phyloP scores from a whole-genome alignment of 2,888 invertebrate species.

The Ectemnius continuus region DNA sequence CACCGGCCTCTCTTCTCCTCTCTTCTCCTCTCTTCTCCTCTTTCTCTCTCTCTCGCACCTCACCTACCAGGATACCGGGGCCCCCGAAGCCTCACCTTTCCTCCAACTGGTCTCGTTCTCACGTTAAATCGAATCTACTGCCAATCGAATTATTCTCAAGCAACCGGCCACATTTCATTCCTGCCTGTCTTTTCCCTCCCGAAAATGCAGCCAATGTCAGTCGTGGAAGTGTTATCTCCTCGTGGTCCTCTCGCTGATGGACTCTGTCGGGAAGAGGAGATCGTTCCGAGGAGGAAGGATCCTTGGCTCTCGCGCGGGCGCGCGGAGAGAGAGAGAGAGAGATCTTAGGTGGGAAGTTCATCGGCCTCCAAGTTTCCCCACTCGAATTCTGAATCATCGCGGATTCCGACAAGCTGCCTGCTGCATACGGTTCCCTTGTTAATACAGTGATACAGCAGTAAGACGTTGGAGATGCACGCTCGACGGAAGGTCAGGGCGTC shows the following conservation, averaged over 20 bases:
- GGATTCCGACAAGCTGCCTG: not conserved
- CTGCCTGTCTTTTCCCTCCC: not conserved
- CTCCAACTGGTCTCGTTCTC: conserved; percentile 72
- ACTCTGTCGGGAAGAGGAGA: not conserved
- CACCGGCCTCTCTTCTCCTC: conserved; percentile 15
- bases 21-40: conserved; percentile 45
- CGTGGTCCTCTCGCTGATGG: not conserved
- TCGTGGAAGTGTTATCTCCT: not conserved
- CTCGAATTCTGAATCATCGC: conserved; percentile 16
- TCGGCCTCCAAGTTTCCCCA: not conserved
- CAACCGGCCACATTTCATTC: conserved; percentile 34
- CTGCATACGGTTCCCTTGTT: too few species aligned
- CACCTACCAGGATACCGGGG: too few species aligned
- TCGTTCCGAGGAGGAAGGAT: not conserved
- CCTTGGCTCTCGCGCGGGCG: too few species aligned
- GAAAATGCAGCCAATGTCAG: not conserved
- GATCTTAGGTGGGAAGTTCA: too few species aligned
- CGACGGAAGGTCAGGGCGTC: too few species aligned
- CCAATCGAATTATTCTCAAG: conserved; percentile 69
- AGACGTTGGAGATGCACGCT: too few species aligned
- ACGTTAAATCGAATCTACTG: conserved; percentile 68
- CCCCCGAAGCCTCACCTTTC: conserved; percentile 65
- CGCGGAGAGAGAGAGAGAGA: too few species aligned
- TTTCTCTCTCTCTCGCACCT: too few species aligned
- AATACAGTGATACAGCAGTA: too few species aligned